Percentiles rank a stretch among this genome's conserved stretches.
Conservation (phyloP, 2,113 vertebrate genomes). For the Malaclemys terrapin region DNA sequence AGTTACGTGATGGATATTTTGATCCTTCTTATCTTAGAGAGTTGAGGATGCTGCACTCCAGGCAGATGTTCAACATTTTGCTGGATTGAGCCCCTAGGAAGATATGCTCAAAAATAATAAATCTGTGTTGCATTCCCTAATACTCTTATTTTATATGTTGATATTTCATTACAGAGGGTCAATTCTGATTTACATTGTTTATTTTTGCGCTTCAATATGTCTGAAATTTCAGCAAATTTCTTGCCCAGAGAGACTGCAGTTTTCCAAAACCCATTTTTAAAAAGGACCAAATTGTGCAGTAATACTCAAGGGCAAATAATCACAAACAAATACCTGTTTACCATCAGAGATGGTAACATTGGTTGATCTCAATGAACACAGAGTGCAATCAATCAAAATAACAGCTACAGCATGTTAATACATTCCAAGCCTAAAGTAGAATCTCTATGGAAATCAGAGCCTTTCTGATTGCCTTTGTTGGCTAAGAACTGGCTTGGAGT, state of each 20-base stretch:
- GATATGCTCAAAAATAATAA: not conserved
- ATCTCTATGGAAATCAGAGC: not conserved
- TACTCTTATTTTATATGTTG: not conserved
- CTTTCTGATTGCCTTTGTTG: conserved; percentile 6
- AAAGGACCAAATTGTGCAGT: not conserved
- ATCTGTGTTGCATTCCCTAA: not conserved
- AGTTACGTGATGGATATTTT: not conserved
- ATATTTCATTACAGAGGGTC: not conserved
- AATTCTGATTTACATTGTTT: not conserved
- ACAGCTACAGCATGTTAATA: not conserved
- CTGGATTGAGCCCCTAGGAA: not conserved
- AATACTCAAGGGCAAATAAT: not conserved
- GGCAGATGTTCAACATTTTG: not conserved
- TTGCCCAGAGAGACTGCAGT: not conserved
- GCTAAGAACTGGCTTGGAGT: not conserved
- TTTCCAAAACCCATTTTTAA: not conserved
- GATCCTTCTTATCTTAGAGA: not conserved
- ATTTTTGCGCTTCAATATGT: not conserved
- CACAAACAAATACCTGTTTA: not conserved
- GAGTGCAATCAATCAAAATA: conserved; percentile 42
- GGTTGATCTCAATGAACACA: conserved; percentile 27
- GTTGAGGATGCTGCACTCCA: not conserved
- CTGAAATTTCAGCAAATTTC: not conserved
- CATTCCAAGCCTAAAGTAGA: not conserved
- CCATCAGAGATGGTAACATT: not conserved